Evolutionary conservation across 2,888 invertebrate species (phyloP).

Genomic region (Vesta saturnalis): DNA sequence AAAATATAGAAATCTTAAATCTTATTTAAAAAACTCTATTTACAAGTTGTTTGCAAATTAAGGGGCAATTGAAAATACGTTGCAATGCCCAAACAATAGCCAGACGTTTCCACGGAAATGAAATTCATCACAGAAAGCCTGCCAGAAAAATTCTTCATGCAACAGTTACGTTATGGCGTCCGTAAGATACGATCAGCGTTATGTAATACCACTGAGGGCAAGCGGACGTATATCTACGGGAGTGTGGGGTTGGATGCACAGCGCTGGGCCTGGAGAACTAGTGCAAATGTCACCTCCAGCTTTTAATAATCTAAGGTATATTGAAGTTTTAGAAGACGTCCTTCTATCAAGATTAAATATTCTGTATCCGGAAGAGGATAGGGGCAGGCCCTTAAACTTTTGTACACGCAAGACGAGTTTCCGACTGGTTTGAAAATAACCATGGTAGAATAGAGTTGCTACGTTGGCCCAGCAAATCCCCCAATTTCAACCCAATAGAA

Average conservation of each 20-base stretch:
- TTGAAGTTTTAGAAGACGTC: slow-evolving; percentile 1
- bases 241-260: background rate
- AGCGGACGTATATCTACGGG: background rate
- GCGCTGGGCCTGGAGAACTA: background rate
- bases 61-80: background rate
- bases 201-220: background rate
- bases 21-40: background rate
- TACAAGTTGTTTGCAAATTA: too few relatives aligned
- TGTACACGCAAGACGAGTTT: background rate
- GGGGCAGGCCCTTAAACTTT: background rate
- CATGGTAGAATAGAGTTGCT: background rate
- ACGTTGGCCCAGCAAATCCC: background rate
- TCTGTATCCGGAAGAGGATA: background rate
- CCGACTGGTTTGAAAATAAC: background rate
- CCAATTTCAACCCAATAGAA: background rate
- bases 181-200: too few relatives aligned
- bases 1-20: background rate
- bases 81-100: background rate
- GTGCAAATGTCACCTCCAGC: background rate
- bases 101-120: too few relatives aligned
- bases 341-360: background rate
- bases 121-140: background rate
- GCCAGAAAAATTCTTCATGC: background rate
- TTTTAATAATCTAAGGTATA: background rate
- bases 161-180: background rate